phyloP scores from a whole-genome alignment of 2,797 vertebrate genomes.

The Oreochromis mossambicus region DNA sequence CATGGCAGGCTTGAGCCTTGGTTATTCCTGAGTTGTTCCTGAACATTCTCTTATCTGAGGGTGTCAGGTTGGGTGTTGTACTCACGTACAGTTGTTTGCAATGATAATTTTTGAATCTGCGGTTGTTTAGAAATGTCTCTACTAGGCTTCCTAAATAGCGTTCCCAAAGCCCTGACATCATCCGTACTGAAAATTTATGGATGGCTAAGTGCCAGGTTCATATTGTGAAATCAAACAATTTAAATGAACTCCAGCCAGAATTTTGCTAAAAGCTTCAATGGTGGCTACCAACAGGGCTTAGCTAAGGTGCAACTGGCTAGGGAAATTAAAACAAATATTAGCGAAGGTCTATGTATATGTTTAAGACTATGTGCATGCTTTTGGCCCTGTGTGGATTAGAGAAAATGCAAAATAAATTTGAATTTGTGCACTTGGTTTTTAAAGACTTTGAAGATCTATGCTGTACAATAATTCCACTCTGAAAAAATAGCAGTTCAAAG shows the following conservation, averaged over 20 bases:
- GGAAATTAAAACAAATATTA: not conserved
- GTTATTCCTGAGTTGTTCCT: not conserved
- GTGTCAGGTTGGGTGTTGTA: not conserved
- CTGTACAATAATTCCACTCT: not conserved
- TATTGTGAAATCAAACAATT: not conserved
- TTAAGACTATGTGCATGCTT: not conserved
- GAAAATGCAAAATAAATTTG: not conserved
- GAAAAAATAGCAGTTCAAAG: not conserved
- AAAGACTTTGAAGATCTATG: not conserved
- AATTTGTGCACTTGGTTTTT: not conserved
- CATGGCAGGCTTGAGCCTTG: not conserved
- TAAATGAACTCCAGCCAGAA: not conserved
- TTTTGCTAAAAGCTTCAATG: not conserved
- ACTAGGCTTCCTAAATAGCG: not conserved
- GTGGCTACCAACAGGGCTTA: not conserved
- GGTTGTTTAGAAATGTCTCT: not conserved
- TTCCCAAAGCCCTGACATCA: not conserved
- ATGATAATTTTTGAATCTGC: not conserved
- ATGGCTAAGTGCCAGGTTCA: not conserved
- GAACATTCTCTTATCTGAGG: not conserved
- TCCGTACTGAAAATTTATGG: not conserved
- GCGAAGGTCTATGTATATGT: not conserved
- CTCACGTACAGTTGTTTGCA: not conserved
- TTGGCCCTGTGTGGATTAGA: not conserved
- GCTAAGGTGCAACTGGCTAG: not conserved